These are phyloP conservation scores for Thamnaconus septentrionalis DNA, from an alignment of 2,113 vertebrate species.

Conservation along the genomic window DNA sequence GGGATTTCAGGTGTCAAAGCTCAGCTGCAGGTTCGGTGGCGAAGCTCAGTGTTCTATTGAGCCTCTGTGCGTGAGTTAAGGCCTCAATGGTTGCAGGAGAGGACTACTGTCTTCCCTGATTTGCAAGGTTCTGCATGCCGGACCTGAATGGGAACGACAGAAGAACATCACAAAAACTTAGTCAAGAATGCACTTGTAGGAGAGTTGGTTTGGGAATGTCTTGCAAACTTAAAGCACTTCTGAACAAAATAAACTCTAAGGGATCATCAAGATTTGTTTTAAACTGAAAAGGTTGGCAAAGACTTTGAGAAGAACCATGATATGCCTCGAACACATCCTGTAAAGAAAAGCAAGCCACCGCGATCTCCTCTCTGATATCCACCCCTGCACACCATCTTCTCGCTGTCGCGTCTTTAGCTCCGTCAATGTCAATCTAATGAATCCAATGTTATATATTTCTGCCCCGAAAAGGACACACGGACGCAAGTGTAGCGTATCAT, in stretches of 20 bases:
- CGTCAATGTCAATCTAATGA: not conserved
- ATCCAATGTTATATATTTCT: not conserved
- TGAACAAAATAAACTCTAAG: no score
- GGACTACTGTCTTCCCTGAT: constrained; percentile 43
- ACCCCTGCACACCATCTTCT: no score
- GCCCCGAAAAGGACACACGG: not conserved
- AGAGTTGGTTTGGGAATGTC: no score
- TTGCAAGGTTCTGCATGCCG: constrained; percentile 59
- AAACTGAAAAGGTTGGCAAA: no score
- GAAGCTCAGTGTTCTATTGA: not conserved
- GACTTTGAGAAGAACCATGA: no score
- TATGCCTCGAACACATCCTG: no score
- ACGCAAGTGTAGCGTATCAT: not conserved
- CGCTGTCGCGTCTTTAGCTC: no score
- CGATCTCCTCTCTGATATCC: no score
- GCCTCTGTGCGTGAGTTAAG: constrained; percentile 29
- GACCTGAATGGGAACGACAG: constrained; percentile 54
- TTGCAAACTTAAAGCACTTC: no score
- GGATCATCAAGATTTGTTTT: no score
- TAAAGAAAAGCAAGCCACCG: no score
- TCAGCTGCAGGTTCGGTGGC: constrained; percentile 9
- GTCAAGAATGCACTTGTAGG: no score
- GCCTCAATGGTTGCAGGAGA: constrained; percentile 35
- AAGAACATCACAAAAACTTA: constrained; percentile 5
- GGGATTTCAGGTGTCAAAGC: constrained; percentile 24